Evolutionary conservation across 2,888 invertebrate genomes (phyloP).

Genomic region (Apotomis capreana): DNA sequence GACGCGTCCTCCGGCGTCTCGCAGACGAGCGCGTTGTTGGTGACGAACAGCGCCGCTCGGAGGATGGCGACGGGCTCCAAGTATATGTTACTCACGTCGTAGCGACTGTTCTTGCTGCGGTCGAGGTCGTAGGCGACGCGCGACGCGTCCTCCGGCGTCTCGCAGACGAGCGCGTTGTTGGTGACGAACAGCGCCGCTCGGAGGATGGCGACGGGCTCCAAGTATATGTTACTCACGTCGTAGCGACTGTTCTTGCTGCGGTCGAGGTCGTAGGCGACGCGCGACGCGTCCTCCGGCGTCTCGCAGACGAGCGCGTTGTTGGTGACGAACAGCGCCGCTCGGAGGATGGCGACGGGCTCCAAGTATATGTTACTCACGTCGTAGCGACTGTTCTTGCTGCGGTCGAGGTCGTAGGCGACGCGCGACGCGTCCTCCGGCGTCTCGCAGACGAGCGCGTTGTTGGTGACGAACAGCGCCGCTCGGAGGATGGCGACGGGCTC

Average conservation of each 20-base stretch:
- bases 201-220: slow-evolving; percentile 90
- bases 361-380: slow-evolving; percentile 86
- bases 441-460: slow-evolving; percentile 99
- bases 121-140: slow-evolving; percentile 97
- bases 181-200: slow-evolving; percentile 99
- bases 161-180: slow-evolving; percentile 99
- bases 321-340: slow-evolving; percentile 98
- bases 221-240: slow-evolving; percentile 83
- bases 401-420: slow-evolving; percentile 95
- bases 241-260: slow-evolving; percentile 88
- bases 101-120: slow-evolving; percentile 91
- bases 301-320: slow-evolving; percentile 99
- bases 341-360: slow-evolving; percentile 96
- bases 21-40: slow-evolving; percentile 98
- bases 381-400: slow-evolving; percentile 88
- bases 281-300: slow-evolving; percentile 98
- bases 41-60: not conserved
- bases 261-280: slow-evolving; percentile 96
- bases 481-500: slow-evolving; percentile 97
- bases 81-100: slow-evolving; percentile 86
- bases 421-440: slow-evolving; percentile 98
- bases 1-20: slow-evolving; percentile 99
- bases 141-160: slow-evolving; percentile 98
- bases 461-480: slow-evolving; percentile 98
- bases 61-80: too few species aligned